Base-by-base conservation (phyloP, 2,888 invertebrate species). In the Xiphydria camelus region DNA sequence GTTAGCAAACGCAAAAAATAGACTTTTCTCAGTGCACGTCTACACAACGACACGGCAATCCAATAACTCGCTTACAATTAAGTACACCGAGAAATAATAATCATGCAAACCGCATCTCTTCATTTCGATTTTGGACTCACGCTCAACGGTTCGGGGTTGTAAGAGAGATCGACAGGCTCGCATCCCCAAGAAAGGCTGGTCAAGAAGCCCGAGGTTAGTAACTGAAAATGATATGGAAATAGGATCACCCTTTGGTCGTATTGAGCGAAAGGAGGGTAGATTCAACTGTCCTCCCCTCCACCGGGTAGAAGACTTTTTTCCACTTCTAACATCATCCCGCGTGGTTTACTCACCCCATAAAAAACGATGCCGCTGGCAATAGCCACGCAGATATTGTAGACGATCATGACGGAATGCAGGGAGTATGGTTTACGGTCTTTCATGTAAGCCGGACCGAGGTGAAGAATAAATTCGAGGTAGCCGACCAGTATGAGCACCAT, bases 291-390 rank as follows among this genome's bases (percentile, higher is more conserved):
- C n/a, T n/a, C n/a, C n/a, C n/a, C n/a, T n/a, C n/a, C n/a, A n/a
- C n/a, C n/a, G n/a, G n/a, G n/a, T n/a, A n/a, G n/a, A n/a, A n/a
- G n/a, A n/a, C n/a, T n/a, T n/a, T n/a, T n/a, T n/a, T n/a, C n/a
- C n/a, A n/a, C n/a, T n/a, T n/a, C n/a, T n/a, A n/a, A n/a, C n/a
- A n/a, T n/a, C n/a, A n/a, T n/a, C n/a, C n/a, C n/a, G n/a, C n/a
- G n/a, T n/a, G n/a, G n/a, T n/a, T n/a, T 39, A 77, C 82, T 81
- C 70, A 90, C 90, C 79, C 85, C 86, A 71, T 84, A 82, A 63
- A 87, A 84, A 26, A 87, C 78, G 49, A 80, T 76, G n/a, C 79
- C 77, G 55, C 88, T 89, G 19, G 86, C 79, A 2, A 82, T 48
- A 9, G 94, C 88, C 29, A 69, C 58, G 38, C 59, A 53, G 9